A percentile compares a stretch with the other conserved stretches of the same genome.
Conservation (phyloP, 2,888 invertebrate genomes). For the Zaprionus lineosus region DNA sequence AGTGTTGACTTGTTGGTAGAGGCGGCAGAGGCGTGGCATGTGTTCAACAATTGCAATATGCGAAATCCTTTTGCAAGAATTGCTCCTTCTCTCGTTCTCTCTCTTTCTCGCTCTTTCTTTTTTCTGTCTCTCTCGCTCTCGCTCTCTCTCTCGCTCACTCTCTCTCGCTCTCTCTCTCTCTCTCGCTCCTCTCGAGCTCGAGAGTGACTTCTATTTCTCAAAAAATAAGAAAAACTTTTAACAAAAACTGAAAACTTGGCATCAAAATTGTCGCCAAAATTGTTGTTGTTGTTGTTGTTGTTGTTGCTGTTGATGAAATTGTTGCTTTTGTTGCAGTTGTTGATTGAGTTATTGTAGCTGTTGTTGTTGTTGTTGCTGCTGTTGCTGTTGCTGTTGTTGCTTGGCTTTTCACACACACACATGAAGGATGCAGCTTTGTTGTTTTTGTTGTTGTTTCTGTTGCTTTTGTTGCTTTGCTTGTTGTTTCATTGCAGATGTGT, state of each 20-base stretch:
- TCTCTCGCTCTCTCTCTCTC: too few species aligned
- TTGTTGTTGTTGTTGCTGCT: conserved; percentile 8
- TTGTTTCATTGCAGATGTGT: not conserved
- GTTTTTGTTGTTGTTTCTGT: conserved; percentile 39
- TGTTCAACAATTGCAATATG: conserved; percentile 19
- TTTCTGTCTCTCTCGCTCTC: too few species aligned
- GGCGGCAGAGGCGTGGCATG: conserved; percentile 42
- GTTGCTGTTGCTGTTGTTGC: conserved; percentile 27
- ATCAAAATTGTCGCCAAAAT: conserved; percentile 44
- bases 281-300: conserved; percentile 11
- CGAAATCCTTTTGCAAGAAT: not conserved
- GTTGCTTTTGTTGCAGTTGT: conserved; percentile 5
- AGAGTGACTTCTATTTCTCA: too few species aligned
- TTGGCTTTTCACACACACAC: conserved; percentile 68
- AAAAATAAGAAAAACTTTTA: not conserved
- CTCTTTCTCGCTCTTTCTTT: too few species aligned
- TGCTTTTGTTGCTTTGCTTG: not conserved
- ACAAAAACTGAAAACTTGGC: conserved; percentile 31
- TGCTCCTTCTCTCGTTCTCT: too few species aligned
- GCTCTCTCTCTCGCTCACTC: too few species aligned
- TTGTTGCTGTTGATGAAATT: not conserved
- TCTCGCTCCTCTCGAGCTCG: too few species aligned
- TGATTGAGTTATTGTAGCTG: conserved; percentile 15
- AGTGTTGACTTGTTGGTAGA: conserved; percentile 18
- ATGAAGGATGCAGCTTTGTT: conserved; percentile 47